Base-by-base conservation (phyloP, 2,113 vertebrate species). In the Thomomys bottae region DNA sequence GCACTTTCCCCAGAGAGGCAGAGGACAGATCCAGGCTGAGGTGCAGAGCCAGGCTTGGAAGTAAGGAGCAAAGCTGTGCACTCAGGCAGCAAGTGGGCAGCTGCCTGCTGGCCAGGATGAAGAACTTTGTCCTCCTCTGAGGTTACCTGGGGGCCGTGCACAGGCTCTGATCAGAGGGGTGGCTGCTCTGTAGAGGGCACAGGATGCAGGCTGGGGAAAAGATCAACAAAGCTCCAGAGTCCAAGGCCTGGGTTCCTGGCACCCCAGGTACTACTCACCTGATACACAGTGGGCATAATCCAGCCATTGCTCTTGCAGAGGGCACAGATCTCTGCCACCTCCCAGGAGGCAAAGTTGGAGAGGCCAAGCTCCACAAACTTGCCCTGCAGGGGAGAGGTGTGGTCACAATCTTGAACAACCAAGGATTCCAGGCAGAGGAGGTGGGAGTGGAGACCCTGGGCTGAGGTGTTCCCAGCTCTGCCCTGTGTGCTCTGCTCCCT, bases 281-380 rank as follows among this genome's bases (percentile, higher is more conserved):
- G 99, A 96, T 99, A 99, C 54, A 99, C 98, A 0, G 98, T 98
- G 2, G 99, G 99, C 94, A 97, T 92, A 75, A 99, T 95, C 99
- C 99, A 99, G 94, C 97, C 97, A 45, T 99, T 98, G 94, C 97
- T 96, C 96, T 97, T 98, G 96, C 99, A 99, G 96, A 99, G 98
- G 92, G 91, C 91, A 17, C 96, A 98, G 85, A 99, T 98, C 97
- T 99, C 98, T 30, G 99, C 99, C 54, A 99, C 99, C 95, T 99
- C 98, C 99, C 99, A 99, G 0, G 99, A 96, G 0, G 98, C 96
- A 0, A 99, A 99, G 97, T 99, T 99, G 6, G 99, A 99, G 1
- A 99, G 95, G 17, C 99, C 99, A 0, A 99, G 97, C 94, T 99
- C 98, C 94, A 99, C 98, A 95, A 99, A 99, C 96, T 99, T 99